A percentile compares a stretch with the other conserved stretches of the same genome.
Evolutionary conservation across 2,113 vertebrate genomes (phyloP).

Genomic region (Amphiprion ocellaris): DNA sequence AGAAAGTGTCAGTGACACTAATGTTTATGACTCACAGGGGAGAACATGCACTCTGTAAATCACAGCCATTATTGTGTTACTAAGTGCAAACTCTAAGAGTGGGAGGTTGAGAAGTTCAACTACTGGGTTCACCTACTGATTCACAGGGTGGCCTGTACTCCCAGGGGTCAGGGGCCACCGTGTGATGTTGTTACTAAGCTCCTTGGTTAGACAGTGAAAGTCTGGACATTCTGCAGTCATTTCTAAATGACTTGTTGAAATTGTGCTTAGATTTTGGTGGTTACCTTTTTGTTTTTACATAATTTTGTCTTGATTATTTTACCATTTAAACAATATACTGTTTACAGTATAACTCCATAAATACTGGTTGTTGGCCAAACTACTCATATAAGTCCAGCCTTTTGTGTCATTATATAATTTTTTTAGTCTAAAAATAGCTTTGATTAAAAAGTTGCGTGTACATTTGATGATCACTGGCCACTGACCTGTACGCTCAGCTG

Average conservation of each 20-base stretch:
- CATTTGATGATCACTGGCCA: too few relatives aligned
- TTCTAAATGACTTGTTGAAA: neutral
- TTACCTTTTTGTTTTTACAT: neutral
- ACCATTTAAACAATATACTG: too few relatives aligned
- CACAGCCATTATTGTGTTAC: conserved; percentile 38
- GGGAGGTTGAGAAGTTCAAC: conserved; percentile 32
- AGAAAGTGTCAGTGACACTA: conserved; percentile 16
- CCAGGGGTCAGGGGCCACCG: conserved; percentile 55
- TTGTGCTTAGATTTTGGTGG: neutral
- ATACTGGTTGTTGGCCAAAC: too few relatives aligned
- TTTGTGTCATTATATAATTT: too few relatives aligned
- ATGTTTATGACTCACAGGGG: conserved; percentile 47
- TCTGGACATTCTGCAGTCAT: conserved; percentile 4
- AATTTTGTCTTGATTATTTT: neutral
- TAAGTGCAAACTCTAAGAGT: conserved; percentile 4
- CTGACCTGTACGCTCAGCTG: too few relatives aligned
- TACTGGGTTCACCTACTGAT: conserved; percentile 21
- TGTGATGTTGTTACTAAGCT: conserved; percentile 3
- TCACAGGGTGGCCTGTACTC: conserved; percentile 18
- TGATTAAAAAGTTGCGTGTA: too few relatives aligned
- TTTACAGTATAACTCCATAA: too few relatives aligned
- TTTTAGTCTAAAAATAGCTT: too few relatives aligned
- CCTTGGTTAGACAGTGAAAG: conserved; percentile 8
- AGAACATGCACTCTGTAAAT: conserved; percentile 49
- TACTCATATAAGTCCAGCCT: too few relatives aligned